These are phyloP conservation scores for Talpa occidentalis DNA, from an alignment of 2,113 vertebrate species.

Conservation along the genomic window DNA sequence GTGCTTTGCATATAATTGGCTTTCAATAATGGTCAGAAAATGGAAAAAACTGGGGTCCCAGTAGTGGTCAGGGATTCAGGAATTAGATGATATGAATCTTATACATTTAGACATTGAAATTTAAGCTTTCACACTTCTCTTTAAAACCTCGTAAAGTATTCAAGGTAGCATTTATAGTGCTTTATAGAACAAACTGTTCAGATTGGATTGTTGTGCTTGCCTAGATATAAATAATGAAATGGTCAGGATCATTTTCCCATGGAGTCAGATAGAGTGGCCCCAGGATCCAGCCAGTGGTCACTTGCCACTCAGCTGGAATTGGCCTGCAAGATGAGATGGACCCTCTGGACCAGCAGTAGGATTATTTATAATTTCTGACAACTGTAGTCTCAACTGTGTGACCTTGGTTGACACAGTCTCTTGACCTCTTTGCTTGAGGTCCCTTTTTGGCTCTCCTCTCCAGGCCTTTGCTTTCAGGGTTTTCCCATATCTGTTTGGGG, in stretches of 20 bases:
- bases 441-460: not conserved
- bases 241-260: not conserved
- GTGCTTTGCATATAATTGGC: not conserved
- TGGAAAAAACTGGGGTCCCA: not conserved
- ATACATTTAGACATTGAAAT: not conserved
- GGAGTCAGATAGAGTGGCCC: not conserved
- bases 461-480: not conserved
- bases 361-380: not conserved
- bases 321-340: not conserved
- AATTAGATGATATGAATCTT: not conserved
- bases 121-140: not conserved
- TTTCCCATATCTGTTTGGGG: not conserved
- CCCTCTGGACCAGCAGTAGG: not conserved
- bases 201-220: not conserved
- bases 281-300: not conserved
- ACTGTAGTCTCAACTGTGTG: not conserved
- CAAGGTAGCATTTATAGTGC: not conserved
- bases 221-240: not conserved
- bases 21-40: constrained; percentile 4
- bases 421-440: not conserved
- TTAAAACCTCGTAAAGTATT: not conserved
- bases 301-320: not conserved
- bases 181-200: not conserved
- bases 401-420: not conserved
- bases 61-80: not conserved